Base-by-base conservation (phyloP, 2,797 vertebrate genomes). In the Acanthornis magna region DNA sequence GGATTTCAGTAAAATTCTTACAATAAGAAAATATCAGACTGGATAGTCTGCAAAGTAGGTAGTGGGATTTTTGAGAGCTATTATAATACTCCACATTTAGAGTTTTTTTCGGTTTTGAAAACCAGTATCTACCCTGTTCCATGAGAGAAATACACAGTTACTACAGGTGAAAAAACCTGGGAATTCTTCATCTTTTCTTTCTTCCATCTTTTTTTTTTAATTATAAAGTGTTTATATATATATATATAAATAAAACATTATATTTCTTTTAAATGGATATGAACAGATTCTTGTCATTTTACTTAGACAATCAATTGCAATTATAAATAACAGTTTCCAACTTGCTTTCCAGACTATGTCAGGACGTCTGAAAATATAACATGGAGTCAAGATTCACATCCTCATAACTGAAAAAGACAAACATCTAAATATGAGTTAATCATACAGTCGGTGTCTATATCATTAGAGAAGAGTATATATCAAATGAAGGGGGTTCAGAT, bases 101-200 rank as follows among this genome's bases (percentile, higher is more conserved):
- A 6, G 12, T 20, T 4, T 43, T 86, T 60, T 66, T 66, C 11
- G 26, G 3, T 62, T 92, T 86, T 86, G n/a, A 80, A 93, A 92
- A 11, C 4, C 13, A 71, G 3, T 1, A 22, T 5, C 16, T 86
- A 30, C 4, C 1, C 1, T 9, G 10, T 53, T 71, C n/a, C 38
- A 6, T 70, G 19, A 53, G 43, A 55, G 60, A 62, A 7, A 45
- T 11, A 34, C 10, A 36, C 4, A 63, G 8, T 16, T 67, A 58
- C 13, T 3, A 54, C 18, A 26, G 8, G 11, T 66, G 36, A 16
- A 47, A 91, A 76, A 63, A 42, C 0, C 0, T 62, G 10, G 4
- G 11, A 65, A 48, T 65, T 16, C 10, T 48, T 80, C 16, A 32
- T 48, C 11, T 1, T 8, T 60, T 72, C 17, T 80, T 43, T 10